Evolutionary conservation across 2,888 invertebrate species (phyloP), one percentile per base, ranked within the genome.

Genomic region (Spilarctia lutea): DNA sequence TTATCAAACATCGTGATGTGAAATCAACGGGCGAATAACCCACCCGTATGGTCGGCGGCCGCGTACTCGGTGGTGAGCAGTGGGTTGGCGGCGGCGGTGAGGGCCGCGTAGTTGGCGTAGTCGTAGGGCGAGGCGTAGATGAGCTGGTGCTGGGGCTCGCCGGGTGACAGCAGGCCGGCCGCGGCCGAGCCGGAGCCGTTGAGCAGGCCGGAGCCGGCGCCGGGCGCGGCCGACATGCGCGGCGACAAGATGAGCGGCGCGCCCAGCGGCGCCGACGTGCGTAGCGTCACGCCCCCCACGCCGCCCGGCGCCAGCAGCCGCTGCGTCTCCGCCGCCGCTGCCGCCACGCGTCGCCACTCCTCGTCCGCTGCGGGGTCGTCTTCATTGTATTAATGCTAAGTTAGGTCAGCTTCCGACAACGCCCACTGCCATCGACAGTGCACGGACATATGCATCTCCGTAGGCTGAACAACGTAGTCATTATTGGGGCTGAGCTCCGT

Each of bases 241-340:
- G 98, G 98, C 66, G 99, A 98, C 80, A 99, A 97, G 87, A 99
- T 99, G 90, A 99, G 96, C 4, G 99, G 99, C 1, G 99, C 99
- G 45, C 99, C 98, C 78, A 99, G 93, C 0, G 99, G 99, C 18
- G 98, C 97, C 71, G 96, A 97, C 4, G 97, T 96, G 81, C 97
- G 96, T 78, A 97, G 94, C 60, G 97, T 96, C 81, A 98, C 93
- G 68, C 97, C 97, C 0, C 93, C 92, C 18, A 89, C 97, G 83
- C 90, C 96, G 75, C 93, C 96, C 18, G 96, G 97, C 30, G 96
- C 97, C 71, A 98, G 92, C 76, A 98, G 96, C 68, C 98, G 97
- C 91, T 98, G 98, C 30, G 97, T 97, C 90, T 98, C 98, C 0
- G 97, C 97, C 27, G 98, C 97, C 63, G 97, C 97, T n/a, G 97